Evolutionary conservation across 2,888 invertebrate species (phyloP), one percentile per base, ranked within the genome.

Genomic region (Sympetrum striolatum): DNA sequence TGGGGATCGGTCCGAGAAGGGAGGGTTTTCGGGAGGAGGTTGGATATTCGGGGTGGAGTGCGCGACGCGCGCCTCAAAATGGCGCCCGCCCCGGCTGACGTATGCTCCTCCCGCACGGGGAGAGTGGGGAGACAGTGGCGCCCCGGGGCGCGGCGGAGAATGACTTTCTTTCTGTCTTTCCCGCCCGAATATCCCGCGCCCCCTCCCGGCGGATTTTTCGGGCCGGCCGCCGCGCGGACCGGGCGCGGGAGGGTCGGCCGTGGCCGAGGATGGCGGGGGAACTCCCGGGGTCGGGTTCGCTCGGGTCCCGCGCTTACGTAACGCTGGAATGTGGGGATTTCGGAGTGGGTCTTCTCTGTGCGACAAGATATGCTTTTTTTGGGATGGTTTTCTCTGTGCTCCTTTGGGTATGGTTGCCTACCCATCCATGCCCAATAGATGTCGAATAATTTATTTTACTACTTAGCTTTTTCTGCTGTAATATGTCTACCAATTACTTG

Each of bases 71-170:
- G 58, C n/a, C 60, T 60, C 86, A 86, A 86, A 86, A 86, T 86
- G 86, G 86, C 86, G 86, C 64, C 86, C 86, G 60, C n/a, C 86
- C 86, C 22, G 82, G 58, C 82, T 58, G 58, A 58, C 82, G 82
- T 60, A 64, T 64, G 64, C 86, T 60, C 86, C 86, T 60, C 86
- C 60, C 86, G 86, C 86, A 18, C 82, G 82, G 53, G 86, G 48
- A 44, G 86, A 31, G 82, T 58, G 82, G 58, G 86, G 60, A 86
- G 86, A 39, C 86, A 39, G 86, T 86, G 86, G 86, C 86, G 86
- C 86, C 60, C 60, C 86, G n/a, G 64, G 86, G 86, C 86, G 39
- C 80, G 86, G 60, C 53, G 35, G 53, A 58, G 58, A 58, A 10
- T 18, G 82, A 58, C 8, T 31, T 2, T 35, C 35, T n/a, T 82